phyloP scores from a whole-genome alignment of 2,113 vertebrate species.

The Percina caprodes region DNA sequence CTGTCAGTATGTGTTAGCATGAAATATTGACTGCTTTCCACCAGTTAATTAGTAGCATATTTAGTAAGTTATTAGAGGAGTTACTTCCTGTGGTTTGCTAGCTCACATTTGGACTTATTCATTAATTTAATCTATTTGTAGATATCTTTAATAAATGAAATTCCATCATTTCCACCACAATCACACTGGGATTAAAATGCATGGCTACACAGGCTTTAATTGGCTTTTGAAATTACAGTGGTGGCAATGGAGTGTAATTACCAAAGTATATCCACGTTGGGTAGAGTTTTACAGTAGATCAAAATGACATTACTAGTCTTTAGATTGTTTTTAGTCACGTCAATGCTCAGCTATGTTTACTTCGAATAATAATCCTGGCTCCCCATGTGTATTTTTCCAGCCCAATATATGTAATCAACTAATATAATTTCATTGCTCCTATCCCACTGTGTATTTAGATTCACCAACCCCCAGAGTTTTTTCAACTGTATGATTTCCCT shows the following conservation, averaged over 20 bases:
- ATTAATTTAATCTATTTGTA: slow-evolving; percentile 39
- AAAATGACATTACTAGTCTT: neutral
- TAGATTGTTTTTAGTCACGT: slow-evolving; percentile 11
- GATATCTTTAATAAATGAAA: slow-evolving; percentile 31
- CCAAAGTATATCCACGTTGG: slow-evolving; percentile 10
- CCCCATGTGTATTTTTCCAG: slow-evolving; percentile 39
- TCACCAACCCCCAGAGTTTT: slow-evolving; percentile 45
- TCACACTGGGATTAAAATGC: slow-evolving; percentile 2
- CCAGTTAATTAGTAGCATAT: slow-evolving; percentile 45
- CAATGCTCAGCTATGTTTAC: slow-evolving; percentile 29
- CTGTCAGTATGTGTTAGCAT: slow-evolving; percentile 43
- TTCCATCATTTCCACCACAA: slow-evolving; percentile 19
- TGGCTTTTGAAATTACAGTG: slow-evolving; percentile 11
- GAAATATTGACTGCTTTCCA: slow-evolving; percentile 56
- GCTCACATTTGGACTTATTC: slow-evolving; percentile 37
- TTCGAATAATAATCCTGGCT: slow-evolving; percentile 38
- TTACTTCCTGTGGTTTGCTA: slow-evolving; percentile 35
- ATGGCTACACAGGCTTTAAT: slow-evolving; percentile 28
- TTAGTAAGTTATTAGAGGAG: slow-evolving; percentile 40
- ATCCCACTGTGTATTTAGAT: slow-evolving; percentile 58
- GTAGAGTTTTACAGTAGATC: neutral
- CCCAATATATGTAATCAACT: slow-evolving; percentile 56
- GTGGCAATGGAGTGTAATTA: slow-evolving; percentile 18
- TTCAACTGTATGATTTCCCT: slow-evolving; percentile 65
- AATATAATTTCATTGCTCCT: slow-evolving; percentile 60